Base-by-base conservation (phyloP, 2,888 invertebrate genomes). In the Acronicta leporina region DNA sequence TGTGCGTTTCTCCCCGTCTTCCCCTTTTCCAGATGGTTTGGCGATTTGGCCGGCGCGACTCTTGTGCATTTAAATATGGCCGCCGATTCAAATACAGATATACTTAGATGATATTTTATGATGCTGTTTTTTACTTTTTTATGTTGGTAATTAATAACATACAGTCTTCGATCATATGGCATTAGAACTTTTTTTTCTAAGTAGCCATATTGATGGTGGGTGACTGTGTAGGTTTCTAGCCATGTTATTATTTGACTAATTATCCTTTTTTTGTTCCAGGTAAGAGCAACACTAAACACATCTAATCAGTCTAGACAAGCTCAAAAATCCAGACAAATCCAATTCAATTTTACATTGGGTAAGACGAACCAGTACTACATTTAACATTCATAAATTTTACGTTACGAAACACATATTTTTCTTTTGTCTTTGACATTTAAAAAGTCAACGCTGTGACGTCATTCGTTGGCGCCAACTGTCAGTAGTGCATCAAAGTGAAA, bases 11-110 rank as follows among this genome's bases (percentile, higher is more conserved):
- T 55, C 68, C 81, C 79, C 76, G 74, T 75, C 80, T 84, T 80
- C 77, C 81, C 81, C 82, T 80, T 86, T 89, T 89, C 89, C 90
- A 89, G 88, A 87, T 87, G 90, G 90, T 88, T 90, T 83, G 83
- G 81, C 83, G 78, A 76, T 78, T 78, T 72, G 68, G 77, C 71
- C 75, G 66, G 63, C 63, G 63, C 73, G 56, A 73, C 77, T 81
- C 78, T 71, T 80, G 55, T 59, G 81, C 87, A 84, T 83, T 89
- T 87, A 85, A 88, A 87, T 87, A 86, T 88, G 87, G 85, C 83
- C 64, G 71, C 72, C 70, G 82, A 79, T 75, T 75, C 68, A 50
- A 51, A 64, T 56, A 65, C 63, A 78, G 79, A 71, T 47, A 71
- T 46, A 59, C 42, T 33, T 48, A 57, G 52, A 63, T 57, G 56